Evolutionary conservation across 2,888 invertebrate species (phyloP), one percentile per base, ranked within the genome.

Genomic region (Caenorhabditis sp.): DNA sequence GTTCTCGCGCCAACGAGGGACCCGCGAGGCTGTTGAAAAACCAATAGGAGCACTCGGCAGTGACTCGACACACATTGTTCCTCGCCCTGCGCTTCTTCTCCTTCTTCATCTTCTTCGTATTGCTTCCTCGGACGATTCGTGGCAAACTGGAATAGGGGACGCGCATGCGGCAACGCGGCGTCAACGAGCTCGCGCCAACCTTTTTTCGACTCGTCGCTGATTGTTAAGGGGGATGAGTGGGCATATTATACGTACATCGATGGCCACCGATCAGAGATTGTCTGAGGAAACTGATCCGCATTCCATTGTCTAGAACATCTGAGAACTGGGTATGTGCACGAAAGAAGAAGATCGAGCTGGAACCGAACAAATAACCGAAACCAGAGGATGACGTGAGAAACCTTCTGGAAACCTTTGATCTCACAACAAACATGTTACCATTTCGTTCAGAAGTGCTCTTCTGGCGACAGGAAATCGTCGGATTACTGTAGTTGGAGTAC

Each of bases 171-270:
- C 55, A 56, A 58, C 50, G 58, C 66, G 56, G 70, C 70, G 70
- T 70, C 70, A 70, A 59, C 59, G 70, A 70, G 70, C 70, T 59
- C 70, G 59, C 70, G 70, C 59, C 59, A 59, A 59, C 70, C 59
- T 68, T 68, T 66, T 68, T 68, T 68, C 52, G 58, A 70, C 59
- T 65, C 55, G 27, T 53, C 53, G 46, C 48, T 70, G 59, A 70
- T 70, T 70, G 70, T 70, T 52, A 68, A 41, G 56, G 55, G 46
- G 68, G 59, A 45, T 45, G 52, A 70, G 70, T 59, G 62, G 39
- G 70, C 70, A 70, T 70, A 70, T 59, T 70, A 70, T 70, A 70
- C 70, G 70, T 70, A 70, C 70, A 70, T 59, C 50, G 45, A 26
- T 11, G 53, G 53, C 55, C 66, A 35, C 32, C 48, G 70, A 70